Base-by-base conservation (phyloP, 1,140 invertebrate genomes). In the Panulirus ornatus region DNA sequence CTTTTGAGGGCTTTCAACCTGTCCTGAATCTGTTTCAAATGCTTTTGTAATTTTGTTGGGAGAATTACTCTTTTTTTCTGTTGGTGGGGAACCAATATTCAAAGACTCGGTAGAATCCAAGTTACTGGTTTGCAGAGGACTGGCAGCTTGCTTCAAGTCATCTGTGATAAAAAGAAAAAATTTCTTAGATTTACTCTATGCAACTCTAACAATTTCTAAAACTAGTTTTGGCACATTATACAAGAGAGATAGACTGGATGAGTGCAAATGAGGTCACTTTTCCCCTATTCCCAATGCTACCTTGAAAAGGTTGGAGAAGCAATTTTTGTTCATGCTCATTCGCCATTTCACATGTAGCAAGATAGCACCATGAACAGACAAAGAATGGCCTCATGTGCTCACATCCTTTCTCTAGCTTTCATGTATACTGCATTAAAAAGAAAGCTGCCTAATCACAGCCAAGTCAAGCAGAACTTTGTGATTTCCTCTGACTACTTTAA, bases 81-180 rank as follows among this genome's bases (percentile, higher is more conserved):
- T 9, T 14, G 11, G 8, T 42, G 27, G 19, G 30, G 83, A 8
- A 5, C 27, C 19, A 36, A 42, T 22, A 16, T 30, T 73, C 5
- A 9, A 3, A 47, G 58, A 30, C n/a, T 85, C 83, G 19, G 71
- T 27, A 44, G 40, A 14, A 75, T 51, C 66, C 34, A 19, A 8
- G 30, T 30, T 47, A 51, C 66, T 73, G 38, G 70, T 36, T 47
- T 63, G 42, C 9, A 73, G 83, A 30, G 83, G 83, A 85, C 0
- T 27, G 34, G 42, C 14, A 51, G 42, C 47, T 73, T 42, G 54
- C 30, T 38, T 75, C 0, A 70, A 54, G 36, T 34, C 42, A 51
- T 66, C 83, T 85, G 71, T 51, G 44, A 36, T 19, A 73, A 70
- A 85, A 11, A 44, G 58, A 34, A 6, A 63, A 83, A 54, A 30